A percentile compares a stretch with the other conserved stretches of the same genome.
phyloP scores from a whole-genome alignment of 1,140 invertebrate genomes.

The Solenopsis invicta region DNA sequence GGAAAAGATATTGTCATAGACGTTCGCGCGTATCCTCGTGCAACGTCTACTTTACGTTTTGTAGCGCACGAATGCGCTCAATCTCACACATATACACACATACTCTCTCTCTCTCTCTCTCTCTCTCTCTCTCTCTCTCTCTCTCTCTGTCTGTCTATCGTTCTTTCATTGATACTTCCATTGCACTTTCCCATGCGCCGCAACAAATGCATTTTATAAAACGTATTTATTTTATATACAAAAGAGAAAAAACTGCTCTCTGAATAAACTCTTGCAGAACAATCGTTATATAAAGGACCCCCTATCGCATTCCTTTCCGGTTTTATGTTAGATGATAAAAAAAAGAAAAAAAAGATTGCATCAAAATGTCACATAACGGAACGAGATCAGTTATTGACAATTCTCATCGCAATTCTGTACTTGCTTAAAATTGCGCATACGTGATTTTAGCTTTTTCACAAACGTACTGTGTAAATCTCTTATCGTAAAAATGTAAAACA shows the following conservation, averaged over 20 bases:
- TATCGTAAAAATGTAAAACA: slow-evolving; percentile 2
- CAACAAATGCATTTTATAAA: slow-evolving; percentile 85
- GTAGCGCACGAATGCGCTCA: background rate
- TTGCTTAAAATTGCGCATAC: slow-evolving; percentile 26
- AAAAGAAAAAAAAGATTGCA: slow-evolving; percentile 70
- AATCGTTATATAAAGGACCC: slow-evolving; percentile 70
- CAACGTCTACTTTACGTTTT: slow-evolving; percentile 39
- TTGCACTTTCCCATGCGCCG: slow-evolving; percentile 87
- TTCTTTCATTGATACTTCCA: slow-evolving; percentile 76
- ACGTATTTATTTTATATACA: slow-evolving; percentile 85
- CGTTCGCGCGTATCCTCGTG: slow-evolving; percentile 18
- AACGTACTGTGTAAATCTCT: slow-evolving; percentile 1
- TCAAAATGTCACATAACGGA: slow-evolving; percentile 52
- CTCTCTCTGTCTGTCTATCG: background rate
- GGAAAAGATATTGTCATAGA: slow-evolving; percentile 39
- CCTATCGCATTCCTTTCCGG: slow-evolving; percentile 52
- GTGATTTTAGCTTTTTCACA: slow-evolving; percentile 10
- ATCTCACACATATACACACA: background rate
- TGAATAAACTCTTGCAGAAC: slow-evolving; percentile 75
- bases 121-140: too few species aligned
- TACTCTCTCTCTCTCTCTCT: background rate
- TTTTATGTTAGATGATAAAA: slow-evolving; percentile 59
- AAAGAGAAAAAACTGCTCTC: slow-evolving; percentile 77
- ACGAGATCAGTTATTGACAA: slow-evolving; percentile 7
- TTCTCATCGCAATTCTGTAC: background rate